Base-by-base conservation (phyloP, 2,113 vertebrate genomes). In the Holacanthus passer region DNA sequence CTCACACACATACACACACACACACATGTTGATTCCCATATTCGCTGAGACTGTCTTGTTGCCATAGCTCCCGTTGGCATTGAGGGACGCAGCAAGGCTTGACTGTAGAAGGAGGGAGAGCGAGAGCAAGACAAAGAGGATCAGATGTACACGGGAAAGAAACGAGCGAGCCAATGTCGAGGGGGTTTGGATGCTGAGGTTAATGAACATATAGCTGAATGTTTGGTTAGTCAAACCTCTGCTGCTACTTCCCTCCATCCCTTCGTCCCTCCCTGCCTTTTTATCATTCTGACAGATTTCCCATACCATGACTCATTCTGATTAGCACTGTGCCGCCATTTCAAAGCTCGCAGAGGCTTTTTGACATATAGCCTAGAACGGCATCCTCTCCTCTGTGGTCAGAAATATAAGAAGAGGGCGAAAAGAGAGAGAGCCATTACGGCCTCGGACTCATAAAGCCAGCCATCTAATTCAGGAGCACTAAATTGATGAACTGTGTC, bases 1-100 rank as follows among this genome's bases (percentile, higher is more conserved):
- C 56, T 50, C 35, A 75, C n/a, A 68, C n/a, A 73, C 24, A 67
- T 52, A 67, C 55, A 70, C 63, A 58, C 41, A 79, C 20, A 65
- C 47, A 66, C 56, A 79, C 50, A 65, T 35, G 24, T 74, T 76
- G 65, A 82, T 73, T 86, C 56, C 27, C 69, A 82, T 78, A 50
- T 89, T 83, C 55, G 69, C 77, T 27, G 45, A 82, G 73, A n/a
- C n/a, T 90, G 78, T 83, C 80, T 87, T 90, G 94, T 94, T 94
- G 93, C 94, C 92, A 93, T 95, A 93, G 94, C 77, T 47, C 90
- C 89, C 76, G 31, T 73, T 90, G 88, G 73, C 81, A 89, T 84
- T 92, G 87, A 88, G 66, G 66, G 79, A 89, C 69, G 52, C 72
- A 22, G 84, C 56, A 66, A 81, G 68, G 67, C 78, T 74, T 58